phyloP scores from a whole-genome alignment of 2,888 invertebrate species.

The Aradus depressus region DNA sequence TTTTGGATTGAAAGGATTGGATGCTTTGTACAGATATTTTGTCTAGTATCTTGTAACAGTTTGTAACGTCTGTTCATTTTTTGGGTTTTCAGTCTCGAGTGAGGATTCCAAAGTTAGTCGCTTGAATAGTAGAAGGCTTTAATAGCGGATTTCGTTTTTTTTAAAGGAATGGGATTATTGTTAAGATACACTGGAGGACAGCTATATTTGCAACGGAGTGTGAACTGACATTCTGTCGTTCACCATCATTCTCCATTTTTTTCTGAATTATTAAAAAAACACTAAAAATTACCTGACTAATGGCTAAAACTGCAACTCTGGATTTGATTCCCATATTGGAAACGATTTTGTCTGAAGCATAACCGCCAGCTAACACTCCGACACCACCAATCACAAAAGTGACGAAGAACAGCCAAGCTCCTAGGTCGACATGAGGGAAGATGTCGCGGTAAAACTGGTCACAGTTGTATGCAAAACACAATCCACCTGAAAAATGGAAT shows the following conservation, averaged over 20 bases:
- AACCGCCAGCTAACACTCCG: slow-evolving; percentile 47
- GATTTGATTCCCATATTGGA: slow-evolving; percentile 76
- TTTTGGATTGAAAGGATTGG: too few relatives aligned
- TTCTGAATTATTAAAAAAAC: not conserved
- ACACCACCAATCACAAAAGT: slow-evolving; percentile 73
- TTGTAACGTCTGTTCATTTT: too few relatives aligned
- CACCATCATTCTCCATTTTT: slow-evolving; percentile 3
- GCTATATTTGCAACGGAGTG: too few relatives aligned
- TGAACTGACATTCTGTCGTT: too few relatives aligned
- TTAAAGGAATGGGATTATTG: too few relatives aligned
- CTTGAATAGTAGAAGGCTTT: not conserved
- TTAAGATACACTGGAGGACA: too few relatives aligned
- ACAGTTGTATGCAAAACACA: slow-evolving; percentile 85
- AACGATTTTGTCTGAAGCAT: slow-evolving; percentile 76
- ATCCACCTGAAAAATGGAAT: slow-evolving; percentile 62
- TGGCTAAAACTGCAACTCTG: slow-evolving; percentile 63
- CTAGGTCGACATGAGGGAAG: slow-evolving; percentile 79
- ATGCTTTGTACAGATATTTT: too few relatives aligned
- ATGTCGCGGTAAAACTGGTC: slow-evolving; percentile 79
- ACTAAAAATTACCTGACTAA: slow-evolving; percentile 47
- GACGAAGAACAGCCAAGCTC: slow-evolving; percentile 82
- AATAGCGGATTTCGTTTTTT: too few relatives aligned
- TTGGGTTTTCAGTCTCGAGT: not conserved
- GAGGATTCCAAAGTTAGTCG: not conserved
- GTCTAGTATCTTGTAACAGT: too few relatives aligned